A percentile compares a stretch with the other conserved stretches of the same genome.
Conservation (phyloP, 2,113 vertebrate genomes). For the Corvus cornix region DNA sequence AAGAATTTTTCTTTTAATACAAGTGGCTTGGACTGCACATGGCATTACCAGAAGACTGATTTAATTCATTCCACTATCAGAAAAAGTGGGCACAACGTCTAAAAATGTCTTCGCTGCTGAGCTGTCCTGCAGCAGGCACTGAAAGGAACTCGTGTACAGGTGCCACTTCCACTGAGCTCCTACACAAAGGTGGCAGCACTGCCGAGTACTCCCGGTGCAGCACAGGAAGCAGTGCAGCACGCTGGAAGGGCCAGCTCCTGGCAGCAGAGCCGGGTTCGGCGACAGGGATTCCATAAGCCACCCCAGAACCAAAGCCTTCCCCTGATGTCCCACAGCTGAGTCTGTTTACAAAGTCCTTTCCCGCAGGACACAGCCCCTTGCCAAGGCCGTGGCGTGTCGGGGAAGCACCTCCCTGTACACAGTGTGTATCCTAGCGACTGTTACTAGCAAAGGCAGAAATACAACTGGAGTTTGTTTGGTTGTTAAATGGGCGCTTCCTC, state of each 20-base stretch:
- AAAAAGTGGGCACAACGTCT: not conserved
- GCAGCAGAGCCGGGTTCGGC: fast-evolving
- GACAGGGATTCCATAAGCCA: fast-evolving
- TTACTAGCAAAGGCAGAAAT: not conserved
- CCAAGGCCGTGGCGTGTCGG: fast-evolving
- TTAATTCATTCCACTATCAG: not conserved
- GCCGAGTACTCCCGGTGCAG: fast-evolving
- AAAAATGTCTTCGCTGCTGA: fast-evolving
- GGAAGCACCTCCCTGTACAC: not conserved
- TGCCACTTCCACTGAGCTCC: not conserved
- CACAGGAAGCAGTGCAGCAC: not conserved
- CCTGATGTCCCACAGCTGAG: not conserved
- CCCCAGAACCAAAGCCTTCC: not conserved
- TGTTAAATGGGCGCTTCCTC: not conserved
- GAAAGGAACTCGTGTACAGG: fast-evolving
- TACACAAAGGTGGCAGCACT: fast-evolving
- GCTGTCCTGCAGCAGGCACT: not conserved
- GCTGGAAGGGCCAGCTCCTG: fast-evolving
- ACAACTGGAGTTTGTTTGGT: not conserved
- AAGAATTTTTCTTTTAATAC: not conserved
- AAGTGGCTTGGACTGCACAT: not conserved
- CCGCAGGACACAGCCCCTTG: not conserved
- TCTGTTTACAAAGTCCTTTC: not conserved
- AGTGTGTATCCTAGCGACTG: not conserved
- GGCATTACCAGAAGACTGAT: not conserved